Evolutionary conservation across 2,888 invertebrate species (phyloP), one percentile per base, ranked within the genome.

Genomic region (Neoaliturus tenellus): DNA sequence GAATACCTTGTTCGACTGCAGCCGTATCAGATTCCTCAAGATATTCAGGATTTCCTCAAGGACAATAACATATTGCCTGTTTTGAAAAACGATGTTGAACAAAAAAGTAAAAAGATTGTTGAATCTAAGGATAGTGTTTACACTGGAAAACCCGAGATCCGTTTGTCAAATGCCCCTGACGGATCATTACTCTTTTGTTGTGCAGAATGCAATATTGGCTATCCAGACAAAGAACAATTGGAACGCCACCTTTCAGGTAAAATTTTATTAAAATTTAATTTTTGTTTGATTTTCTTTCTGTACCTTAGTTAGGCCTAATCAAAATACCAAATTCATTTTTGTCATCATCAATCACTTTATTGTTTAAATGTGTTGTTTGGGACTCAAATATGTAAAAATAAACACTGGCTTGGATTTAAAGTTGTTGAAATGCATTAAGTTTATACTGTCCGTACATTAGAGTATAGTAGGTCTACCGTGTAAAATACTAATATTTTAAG

Each of bases 21-120:
- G 23, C 82, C 82, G 28, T 73, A 31, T 25, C 44, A 69, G 25
- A 69, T 82, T 10, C 82, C 82, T 28, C 51, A 44, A 55, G 35
- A 55, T 35, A 82, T 82, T 17, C 82, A 73, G 44, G 55, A 82
- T 20, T 82, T 82, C 69, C 55, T 82, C 20, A 48, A 82, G 51
- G 55, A 48, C 14, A 35, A 82, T 39, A 82, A 82, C 44, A 73
- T 82, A 55, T 44, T 55, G 73, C 62, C 62, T 62, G 44, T 31
- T 10, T 33, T 39, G 20, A 33, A 48, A 17, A 48, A 71, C 39
- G 44, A 71, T 73, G 31, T n/a, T 23, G 33, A 35, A 69, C n/a
- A 33, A 39, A 35, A 35, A 14, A 25, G 31, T 73, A 41, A 69
- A 25, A 73, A 82, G 39, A 71, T 55, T 31, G 14, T 62, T 55